phyloP scores from a whole-genome alignment of 2,797 vertebrate species.

The Diceros bicornis region DNA sequence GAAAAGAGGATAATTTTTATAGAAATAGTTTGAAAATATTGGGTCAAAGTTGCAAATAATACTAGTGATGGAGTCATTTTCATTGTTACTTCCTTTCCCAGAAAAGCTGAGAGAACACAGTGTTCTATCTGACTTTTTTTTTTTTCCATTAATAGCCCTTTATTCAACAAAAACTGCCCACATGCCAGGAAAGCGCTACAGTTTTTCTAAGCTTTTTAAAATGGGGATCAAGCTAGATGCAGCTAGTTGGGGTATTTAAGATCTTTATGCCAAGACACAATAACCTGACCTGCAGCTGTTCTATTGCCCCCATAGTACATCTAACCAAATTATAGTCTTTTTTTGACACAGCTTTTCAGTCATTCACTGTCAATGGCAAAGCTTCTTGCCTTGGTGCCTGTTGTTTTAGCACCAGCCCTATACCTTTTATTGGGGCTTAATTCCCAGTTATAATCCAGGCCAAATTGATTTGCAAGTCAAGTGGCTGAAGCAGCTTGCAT shows the following conservation, averaged over 20 bases:
- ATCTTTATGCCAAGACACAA: slow-evolving; percentile 55
- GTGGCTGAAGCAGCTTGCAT: slow-evolving; percentile 28
- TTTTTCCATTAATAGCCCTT: background rate
- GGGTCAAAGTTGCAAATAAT: slow-evolving; percentile 50
- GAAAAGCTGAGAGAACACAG: slow-evolving; percentile 52
- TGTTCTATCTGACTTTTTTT: slow-evolving; percentile 55
- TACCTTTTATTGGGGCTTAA: slow-evolving; percentile 68
- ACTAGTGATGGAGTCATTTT: slow-evolving; percentile 44
- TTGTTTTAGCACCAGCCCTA: slow-evolving; percentile 58
- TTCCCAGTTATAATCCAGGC: slow-evolving; percentile 66
- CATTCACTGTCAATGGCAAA: slow-evolving; percentile 14
- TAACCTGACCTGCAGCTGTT: slow-evolving; percentile 37
- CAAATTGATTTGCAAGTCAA: slow-evolving; percentile 76
- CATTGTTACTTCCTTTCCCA: slow-evolving; percentile 66
- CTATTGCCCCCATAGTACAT: background rate
- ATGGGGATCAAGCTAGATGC: slow-evolving; percentile 23
- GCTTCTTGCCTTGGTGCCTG: slow-evolving; percentile 54
- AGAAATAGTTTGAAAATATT: slow-evolving; percentile 52
- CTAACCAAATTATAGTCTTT: slow-evolving; percentile 19
- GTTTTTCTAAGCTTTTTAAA: slow-evolving; percentile 65
- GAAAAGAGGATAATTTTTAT: background rate
- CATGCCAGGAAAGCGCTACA: slow-evolving; percentile 48
- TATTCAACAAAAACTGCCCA: slow-evolving; percentile 66
- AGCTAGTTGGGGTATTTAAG: slow-evolving; percentile 47
- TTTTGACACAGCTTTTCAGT: slow-evolving; percentile 43